A percentile compares a stretch with the other conserved stretches of the same genome.
Evolutionary conservation across 2,797 vertebrate genomes (phyloP).

Genomic region (Notolepis coatsorum): DNA sequence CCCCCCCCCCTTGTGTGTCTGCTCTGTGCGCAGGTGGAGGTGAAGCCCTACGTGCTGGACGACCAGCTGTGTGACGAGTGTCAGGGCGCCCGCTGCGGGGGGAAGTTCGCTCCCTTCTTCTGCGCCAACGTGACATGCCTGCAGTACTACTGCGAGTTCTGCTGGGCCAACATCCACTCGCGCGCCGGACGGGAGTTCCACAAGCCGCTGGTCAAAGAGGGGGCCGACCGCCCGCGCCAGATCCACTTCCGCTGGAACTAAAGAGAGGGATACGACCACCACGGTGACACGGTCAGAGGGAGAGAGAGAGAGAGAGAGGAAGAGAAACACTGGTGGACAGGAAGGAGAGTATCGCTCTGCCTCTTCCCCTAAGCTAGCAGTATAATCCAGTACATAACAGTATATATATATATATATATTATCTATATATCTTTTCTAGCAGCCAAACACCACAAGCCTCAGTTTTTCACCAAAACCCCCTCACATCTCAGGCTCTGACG

Average conservation of each 20-base stretch:
- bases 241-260: conserved; percentile 99
- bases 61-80: conserved; percentile 99
- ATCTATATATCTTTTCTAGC: conserved; percentile 95
- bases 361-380: conserved; percentile 90
- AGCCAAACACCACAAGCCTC: conserved; percentile 98
- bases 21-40: conserved; percentile 91
- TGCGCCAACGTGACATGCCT: conserved; percentile 99
- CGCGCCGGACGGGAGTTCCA: conserved; percentile 98
- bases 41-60: conserved; percentile 98
- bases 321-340: conserved; percentile 82
- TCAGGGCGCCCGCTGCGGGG: conserved; percentile 96
- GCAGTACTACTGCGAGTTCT: conserved; percentile 99
- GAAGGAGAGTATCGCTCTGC: conserved; percentile 89
- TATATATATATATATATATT: conserved; percentile 75
- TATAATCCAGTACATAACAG: conserved; percentile 87
- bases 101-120: conserved; percentile 98
- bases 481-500: conserved; percentile 98
- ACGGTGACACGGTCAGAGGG: conserved; percentile 65
- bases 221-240: conserved; percentile 96
- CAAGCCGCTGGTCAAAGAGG: conserved; percentile 99
- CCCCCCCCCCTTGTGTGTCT: neutral
- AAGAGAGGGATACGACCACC: conserved; percentile 68
- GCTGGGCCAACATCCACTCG: conserved; percentile 99
- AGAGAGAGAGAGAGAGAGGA: conserved; percentile 46
- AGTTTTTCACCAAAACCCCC: conserved; percentile 96